These are phyloP conservation scores for Xanthostigma xanthostigma DNA, from an alignment of 2,888 invertebrate species.

Conservation along the genomic window DNA sequence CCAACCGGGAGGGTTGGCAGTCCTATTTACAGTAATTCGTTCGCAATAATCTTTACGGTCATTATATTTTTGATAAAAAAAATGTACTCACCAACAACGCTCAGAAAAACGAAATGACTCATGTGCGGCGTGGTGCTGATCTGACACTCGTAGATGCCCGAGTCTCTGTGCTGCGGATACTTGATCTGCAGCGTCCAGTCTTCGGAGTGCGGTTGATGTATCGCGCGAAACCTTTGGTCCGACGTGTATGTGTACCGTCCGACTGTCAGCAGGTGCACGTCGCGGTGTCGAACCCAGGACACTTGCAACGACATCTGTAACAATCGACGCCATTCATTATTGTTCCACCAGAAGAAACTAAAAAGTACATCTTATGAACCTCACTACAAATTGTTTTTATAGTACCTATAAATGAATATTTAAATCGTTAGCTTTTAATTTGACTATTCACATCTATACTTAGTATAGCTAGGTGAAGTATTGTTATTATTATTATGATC, in stretches of 20 bases:
- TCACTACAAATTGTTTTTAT: too few species aligned
- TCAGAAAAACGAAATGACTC: conserved; percentile 81
- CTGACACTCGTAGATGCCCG: conserved; percentile 87
- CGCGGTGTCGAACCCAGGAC: conserved; percentile 82
- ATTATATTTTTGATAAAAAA: not conserved
- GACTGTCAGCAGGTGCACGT: conserved; percentile 78
- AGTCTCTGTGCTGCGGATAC: conserved; percentile 80
- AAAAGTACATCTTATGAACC: too few species aligned
- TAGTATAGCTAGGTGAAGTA: too few species aligned
- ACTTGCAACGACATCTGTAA: conserved; percentile 61
- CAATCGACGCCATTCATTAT: conserved; percentile 10
- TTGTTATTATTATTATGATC: too few species aligned
- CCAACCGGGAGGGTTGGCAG: too few species aligned
- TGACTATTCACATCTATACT: too few species aligned
- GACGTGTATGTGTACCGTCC: conserved; percentile 84
- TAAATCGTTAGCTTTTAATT: too few species aligned
- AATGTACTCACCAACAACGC: conserved; percentile 72
- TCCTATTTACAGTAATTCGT: too few species aligned
- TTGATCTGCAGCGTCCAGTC: conserved; percentile 89
- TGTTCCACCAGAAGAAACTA: not conserved
- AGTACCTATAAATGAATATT: too few species aligned
- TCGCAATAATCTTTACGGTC: too few species aligned
- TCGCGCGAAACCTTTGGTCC: conserved; percentile 79
- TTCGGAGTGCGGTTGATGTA: conserved; percentile 71
- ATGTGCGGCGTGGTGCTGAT: conserved; percentile 86